Evolutionary conservation across 2,113 vertebrate genomes (phyloP), one percentile per base, ranked within the genome.

Genomic region (Scomber colias): DNA sequence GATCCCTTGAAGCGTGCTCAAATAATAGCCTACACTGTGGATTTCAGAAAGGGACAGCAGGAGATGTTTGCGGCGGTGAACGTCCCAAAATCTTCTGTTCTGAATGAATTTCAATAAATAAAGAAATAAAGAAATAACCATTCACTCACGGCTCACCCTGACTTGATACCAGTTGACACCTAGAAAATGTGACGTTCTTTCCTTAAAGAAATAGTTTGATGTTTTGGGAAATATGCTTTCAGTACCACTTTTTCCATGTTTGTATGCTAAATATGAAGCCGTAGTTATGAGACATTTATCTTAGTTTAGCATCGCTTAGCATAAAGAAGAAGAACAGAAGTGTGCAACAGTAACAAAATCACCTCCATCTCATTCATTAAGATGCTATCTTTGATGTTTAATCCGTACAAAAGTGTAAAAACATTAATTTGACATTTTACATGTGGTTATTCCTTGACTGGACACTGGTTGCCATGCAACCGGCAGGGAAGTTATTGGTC

Each of bases 1-100:
- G 90, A 75, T 51, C 83, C 82, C 88, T 92, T 89, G 81, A 91
- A 92, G 92, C 84, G 64, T 84, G 88, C 78, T 82, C 84, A 75
- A 82, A 91, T 92, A 92, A 90, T 87, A 27, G 24, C 24, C 24
- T 27, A 83, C 70, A 72, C 57, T 30, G 79, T 74, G 83, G 68
- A 56, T 89, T 86, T 88, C 74, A 75, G 74, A 79, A 75, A 79
- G 77, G 78, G 86, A 81, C 83, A 59, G 82, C 85, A 5, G 87
- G 87, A 85, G 86, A 82, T 69, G 85, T 40, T 48, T 73, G 60
- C 19, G 5, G 56, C 24, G 3, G 68, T 64, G 64, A 75, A 82
- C 40, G 31, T 75, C 64, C 68, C 49, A 64, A 81, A 86, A 90
- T 87, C 56, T 77, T 75, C 75, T 73, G 51, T 40, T 78, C 56